Conservation (phyloP, 2,113 vertebrate species). For the Mormoops blainvillei region DNA sequence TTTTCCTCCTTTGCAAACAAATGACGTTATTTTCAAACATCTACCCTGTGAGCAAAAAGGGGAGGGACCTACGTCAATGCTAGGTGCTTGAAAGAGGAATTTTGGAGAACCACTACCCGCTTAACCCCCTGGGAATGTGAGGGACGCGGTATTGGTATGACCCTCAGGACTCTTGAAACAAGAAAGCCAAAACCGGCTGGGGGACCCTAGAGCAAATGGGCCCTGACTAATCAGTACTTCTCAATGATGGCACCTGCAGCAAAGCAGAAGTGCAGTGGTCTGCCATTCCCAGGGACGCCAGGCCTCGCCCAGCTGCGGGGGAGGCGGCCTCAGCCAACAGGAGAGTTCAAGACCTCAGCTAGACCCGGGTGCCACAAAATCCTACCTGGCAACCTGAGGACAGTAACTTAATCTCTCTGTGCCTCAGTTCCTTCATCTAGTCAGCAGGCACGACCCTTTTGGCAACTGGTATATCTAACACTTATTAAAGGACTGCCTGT, state of each 20-base stretch:
- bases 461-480: not conserved
- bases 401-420: not conserved
- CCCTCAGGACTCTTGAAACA: not conserved
- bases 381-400: not conserved
- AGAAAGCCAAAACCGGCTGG: not conserved
- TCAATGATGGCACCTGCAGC: not conserved
- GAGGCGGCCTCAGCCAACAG: not conserved
- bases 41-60: slow-evolving; percentile 4
- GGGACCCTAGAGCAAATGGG: not conserved
- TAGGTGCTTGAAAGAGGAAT: slow-evolving; percentile 37
- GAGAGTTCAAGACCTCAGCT: not conserved
- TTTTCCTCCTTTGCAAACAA: slow-evolving; percentile 12
- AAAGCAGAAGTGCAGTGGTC: not conserved
- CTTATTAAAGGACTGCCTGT: not conserved
- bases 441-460: not conserved
- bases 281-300: too few relatives aligned
- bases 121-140: not conserved
- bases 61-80: not conserved
- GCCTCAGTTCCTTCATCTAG: not conserved
- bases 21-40: not conserved
- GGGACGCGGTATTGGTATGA: not conserved
- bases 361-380: not conserved
- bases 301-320: fast-evolving
- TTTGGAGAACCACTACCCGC: not conserved
- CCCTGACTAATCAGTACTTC: not conserved